These are phyloP conservation scores for Malacosoma neustria DNA, from an alignment of 2,888 invertebrate species.

Conservation along the genomic window DNA sequence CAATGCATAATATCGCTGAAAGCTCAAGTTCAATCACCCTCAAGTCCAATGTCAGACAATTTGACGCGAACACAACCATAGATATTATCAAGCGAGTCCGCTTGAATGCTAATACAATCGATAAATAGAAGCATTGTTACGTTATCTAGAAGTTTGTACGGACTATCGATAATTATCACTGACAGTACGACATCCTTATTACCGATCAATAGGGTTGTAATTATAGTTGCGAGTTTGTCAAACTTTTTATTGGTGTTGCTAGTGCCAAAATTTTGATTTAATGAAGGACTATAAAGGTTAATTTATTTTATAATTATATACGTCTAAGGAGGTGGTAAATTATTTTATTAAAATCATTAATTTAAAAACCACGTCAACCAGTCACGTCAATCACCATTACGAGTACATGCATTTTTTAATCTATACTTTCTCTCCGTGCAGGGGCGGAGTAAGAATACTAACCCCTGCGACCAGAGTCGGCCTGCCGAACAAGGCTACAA, in stretches of 20 bases:
- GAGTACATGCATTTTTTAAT: too few species aligned
- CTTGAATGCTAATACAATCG: not conserved
- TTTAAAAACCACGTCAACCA: too few species aligned
- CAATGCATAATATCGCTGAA: not conserved
- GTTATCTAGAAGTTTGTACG: not conserved
- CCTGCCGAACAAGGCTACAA: too few species aligned
- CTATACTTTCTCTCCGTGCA: too few species aligned
- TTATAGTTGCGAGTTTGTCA: not conserved
- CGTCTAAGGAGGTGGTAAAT: too few species aligned
- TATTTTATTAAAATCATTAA: too few species aligned
- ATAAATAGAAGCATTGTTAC: not conserved
- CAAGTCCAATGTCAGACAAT: not conserved
- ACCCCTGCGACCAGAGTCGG: too few species aligned
- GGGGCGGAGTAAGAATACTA: too few species aligned
- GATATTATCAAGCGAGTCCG: not conserved
- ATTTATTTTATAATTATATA: too few species aligned
- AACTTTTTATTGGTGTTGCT: not conserved
- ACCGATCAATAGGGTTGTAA: not conserved
- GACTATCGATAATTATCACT: not conserved
- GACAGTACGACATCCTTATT: not conserved
- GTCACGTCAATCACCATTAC: too few species aligned
- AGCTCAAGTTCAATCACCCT: not conserved
- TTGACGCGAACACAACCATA: not conserved
- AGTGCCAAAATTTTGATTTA: too few species aligned
- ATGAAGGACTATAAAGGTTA: too few species aligned